Evolutionary conservation across 2,888 invertebrate species (phyloP), one percentile per base, ranked within the genome.

Genomic region (Micropterix aruncella): DNA sequence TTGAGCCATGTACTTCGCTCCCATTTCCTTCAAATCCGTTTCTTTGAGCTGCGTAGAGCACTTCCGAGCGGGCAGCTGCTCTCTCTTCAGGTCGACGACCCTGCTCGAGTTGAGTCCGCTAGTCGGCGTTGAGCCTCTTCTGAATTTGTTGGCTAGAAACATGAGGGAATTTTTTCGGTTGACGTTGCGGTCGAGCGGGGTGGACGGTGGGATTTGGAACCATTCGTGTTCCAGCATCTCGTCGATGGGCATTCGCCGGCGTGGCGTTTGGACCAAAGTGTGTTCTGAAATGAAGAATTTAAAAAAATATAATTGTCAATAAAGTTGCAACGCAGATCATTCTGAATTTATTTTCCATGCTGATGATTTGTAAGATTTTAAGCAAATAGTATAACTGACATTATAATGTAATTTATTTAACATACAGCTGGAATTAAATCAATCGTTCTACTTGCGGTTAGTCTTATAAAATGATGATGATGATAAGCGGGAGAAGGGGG

Each of bases 141-240:
- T 42, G 37, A 51, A 47, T 37, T 45, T 50, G 17, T 47, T 50
- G 5, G 51, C 50, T 15, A 52, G 39, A 14, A 46, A 48, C 47
- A 49, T 46, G 2, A 52, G 40, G 18, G 49, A 49, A 37, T 49
- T 51, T 44, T 52, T 53, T 18, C 52, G 40, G 5, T 45, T 43
- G 18, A 44, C 40, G 40, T 43, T 49, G 37, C 42, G 43, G 27
- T 50, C 50, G 7, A 46, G 48, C 7, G 51, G 51, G 17, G 53
- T 41, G 14, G 53, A 54, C 16, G 52, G 44, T 18, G 61, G 60
- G 3, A 65, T 66, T 37, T 63, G 58, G 48, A 80, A 61, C 74
- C 79, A 81, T 52, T 75, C 75, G 48, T 74, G 66, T 46, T 58
- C 56, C 15, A 68, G 55, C 45, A 73, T 67, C 47, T 70, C 66